Evolutionary conservation across 2,888 invertebrate genomes (phyloP).

Genomic region (Allophyes oxyacanthae): DNA sequence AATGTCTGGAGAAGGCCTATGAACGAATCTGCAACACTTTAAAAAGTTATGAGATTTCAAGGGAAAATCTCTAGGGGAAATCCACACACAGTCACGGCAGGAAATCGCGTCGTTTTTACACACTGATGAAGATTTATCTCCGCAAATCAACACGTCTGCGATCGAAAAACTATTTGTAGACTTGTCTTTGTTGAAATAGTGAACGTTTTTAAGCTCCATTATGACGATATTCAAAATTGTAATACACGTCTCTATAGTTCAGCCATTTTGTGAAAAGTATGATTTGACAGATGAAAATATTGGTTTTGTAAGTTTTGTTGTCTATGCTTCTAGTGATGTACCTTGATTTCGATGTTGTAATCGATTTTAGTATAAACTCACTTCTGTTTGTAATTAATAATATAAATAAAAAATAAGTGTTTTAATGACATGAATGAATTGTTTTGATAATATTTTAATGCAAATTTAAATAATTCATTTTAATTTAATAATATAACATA

Average conservation of each 20-base stretch:
- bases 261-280: conserved; percentile 84
- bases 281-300: conserved; percentile 44
- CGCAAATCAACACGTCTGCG: conserved; percentile 68
- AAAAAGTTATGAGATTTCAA: conserved; percentile 60
- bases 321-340: conserved; percentile 32
- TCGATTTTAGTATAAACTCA: background rate
- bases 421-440: too few species aligned
- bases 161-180: conserved; percentile 68
- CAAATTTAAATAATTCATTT: too few species aligned
- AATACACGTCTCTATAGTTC: conserved; percentile 86
- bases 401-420: too few species aligned
- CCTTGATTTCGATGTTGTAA: background rate
- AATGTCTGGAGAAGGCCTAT: conserved; percentile 76
- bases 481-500: too few species aligned
- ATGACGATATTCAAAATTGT: conserved; percentile 63
- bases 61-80: conserved; percentile 62
- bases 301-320: conserved; percentile 37
- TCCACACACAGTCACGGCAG: conserved; percentile 66
- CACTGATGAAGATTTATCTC: conserved; percentile 66
- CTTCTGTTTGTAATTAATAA: too few species aligned
- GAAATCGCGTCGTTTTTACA: conserved; percentile 61
- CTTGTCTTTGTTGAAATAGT: conserved; percentile 72
- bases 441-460: too few species aligned
- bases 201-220: conserved; percentile 83
- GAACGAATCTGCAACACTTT: conserved; percentile 70